Conservation (phyloP, 1,140 invertebrate genomes). For the Thrips palmi region DNA sequence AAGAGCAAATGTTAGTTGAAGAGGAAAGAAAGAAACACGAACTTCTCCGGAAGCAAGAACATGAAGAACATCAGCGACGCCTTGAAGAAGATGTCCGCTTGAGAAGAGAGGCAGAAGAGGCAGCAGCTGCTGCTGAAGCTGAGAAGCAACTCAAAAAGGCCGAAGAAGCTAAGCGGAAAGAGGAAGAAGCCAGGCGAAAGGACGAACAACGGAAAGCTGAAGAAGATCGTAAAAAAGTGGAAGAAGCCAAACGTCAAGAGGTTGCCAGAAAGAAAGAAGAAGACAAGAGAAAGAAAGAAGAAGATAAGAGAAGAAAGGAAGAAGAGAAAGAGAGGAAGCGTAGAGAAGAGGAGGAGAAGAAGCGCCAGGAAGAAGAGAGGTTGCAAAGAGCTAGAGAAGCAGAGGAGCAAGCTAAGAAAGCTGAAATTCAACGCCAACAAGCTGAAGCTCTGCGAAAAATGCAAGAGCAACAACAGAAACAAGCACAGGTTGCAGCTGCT, state of each 20-base stretch:
- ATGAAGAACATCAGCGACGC: background rate
- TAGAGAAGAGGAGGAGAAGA: background rate
- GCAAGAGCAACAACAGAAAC: background rate
- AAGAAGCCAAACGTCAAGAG: background rate
- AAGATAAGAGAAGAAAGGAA: background rate
- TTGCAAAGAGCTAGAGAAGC: background rate
- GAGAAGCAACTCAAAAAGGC: background rate
- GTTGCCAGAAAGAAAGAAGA: background rate
- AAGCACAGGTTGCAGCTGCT: background rate
- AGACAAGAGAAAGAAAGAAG: background rate
- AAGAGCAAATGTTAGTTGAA: too few species aligned
- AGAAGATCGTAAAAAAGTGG: background rate
- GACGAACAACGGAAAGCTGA: background rate
- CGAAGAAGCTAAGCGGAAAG: background rate
- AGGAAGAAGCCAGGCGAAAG: background rate
- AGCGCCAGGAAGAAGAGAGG: background rate
- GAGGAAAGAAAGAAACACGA: background rate
- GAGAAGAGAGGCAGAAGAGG: constrained; percentile 2
- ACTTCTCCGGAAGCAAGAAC: background rate
- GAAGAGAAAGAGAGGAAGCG: background rate
- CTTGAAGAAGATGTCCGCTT: background rate
- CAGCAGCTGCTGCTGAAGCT: background rate
- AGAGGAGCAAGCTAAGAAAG: background rate
- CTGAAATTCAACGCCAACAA: background rate
- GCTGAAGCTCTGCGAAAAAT: background rate